Base-by-base conservation (phyloP, 2,888 invertebrate species). In the Amphimallon solstitiale region DNA sequence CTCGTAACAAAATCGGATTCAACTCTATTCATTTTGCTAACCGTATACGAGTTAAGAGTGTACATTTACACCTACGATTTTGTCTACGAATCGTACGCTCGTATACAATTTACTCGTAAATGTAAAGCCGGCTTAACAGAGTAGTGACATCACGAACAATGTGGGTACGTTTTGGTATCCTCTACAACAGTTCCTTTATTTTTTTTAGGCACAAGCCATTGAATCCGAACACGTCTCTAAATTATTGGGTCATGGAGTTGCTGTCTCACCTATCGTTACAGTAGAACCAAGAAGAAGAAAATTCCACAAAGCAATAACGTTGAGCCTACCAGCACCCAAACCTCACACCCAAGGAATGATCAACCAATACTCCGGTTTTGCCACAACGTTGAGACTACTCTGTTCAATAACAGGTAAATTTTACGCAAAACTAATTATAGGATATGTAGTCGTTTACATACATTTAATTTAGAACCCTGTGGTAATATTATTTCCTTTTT, bases 301-400 rank as follows among this genome's bases (percentile, higher is more conserved):
- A 86, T 99, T 99, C 89, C 98, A 99, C 83, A 96, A 98, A 82
- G 94, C 96, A 37, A 99, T 99, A 79, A 98, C 97, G 69, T 87
- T 99, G 74, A 98, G 96, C 65, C 95, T 98, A 81, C 99, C 99
- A 6, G 88, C 97, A 78, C 90, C 92, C 1, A 86, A 89, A 77
- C 83, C 86, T 2, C 84, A 83, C 68, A 84, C 85, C 1, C 84
- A 85, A 70, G 85, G 85, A 69, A 93, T 95, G 94, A 91, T 94
- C 65, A 94, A 95, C 84, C 92, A 93, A 76, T 93, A 92, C 79
- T 88, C 87, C 9, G 90, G 89, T 9, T 90, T 89, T 75, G 90
- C 94, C 14, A 93, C 94, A 6, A 94, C 95, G 0, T 87, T 98
- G 40, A 89, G 98, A 19, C 88, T 98, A 48, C 87, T 98, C 61